phyloP scores from a whole-genome alignment of 2,797 vertebrate genomes.

The Chiloscyllium punctatum region DNA sequence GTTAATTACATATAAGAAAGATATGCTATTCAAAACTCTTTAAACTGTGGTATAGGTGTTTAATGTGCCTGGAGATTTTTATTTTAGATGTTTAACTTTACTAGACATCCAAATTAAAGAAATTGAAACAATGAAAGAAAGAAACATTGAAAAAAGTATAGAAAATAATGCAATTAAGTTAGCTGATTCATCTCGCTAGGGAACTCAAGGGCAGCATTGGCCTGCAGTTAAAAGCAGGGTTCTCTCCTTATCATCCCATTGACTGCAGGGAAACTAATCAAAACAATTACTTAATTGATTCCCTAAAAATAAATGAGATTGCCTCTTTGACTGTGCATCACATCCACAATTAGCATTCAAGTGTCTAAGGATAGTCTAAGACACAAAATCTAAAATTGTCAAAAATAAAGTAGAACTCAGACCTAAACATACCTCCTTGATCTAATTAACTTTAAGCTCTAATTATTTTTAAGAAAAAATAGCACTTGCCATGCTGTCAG shows the following conservation, averaged over 20 bases:
- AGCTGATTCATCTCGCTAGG: background rate
- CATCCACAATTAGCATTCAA: background rate
- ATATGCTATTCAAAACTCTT: too few relatives aligned
- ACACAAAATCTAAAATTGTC: background rate
- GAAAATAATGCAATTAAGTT: background rate
- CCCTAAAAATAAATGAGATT: background rate
- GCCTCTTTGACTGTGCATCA: background rate
- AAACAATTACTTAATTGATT: too few relatives aligned
- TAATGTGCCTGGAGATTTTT: too few relatives aligned
- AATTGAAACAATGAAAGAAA: too few relatives aligned
- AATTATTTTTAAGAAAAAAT: background rate
- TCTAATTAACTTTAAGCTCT: background rate
- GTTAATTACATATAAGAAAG: too few relatives aligned
- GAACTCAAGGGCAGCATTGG: background rate
- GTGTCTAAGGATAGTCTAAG: background rate
- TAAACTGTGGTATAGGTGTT: too few relatives aligned
- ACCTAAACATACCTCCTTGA: background rate
- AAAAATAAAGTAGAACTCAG: background rate
- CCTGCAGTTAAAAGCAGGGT: background rate
- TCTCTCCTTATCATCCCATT: too few relatives aligned
- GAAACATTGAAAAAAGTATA: background rate
- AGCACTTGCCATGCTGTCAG: background rate
- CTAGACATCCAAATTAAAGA: too few relatives aligned
- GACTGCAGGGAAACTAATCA: too few relatives aligned
- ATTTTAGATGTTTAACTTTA: too few relatives aligned